Evolutionary conservation across 2,797 vertebrate genomes (phyloP), one percentile per base, ranked within the genome.

Genomic region (Gymnothorax reevesii): DNA sequence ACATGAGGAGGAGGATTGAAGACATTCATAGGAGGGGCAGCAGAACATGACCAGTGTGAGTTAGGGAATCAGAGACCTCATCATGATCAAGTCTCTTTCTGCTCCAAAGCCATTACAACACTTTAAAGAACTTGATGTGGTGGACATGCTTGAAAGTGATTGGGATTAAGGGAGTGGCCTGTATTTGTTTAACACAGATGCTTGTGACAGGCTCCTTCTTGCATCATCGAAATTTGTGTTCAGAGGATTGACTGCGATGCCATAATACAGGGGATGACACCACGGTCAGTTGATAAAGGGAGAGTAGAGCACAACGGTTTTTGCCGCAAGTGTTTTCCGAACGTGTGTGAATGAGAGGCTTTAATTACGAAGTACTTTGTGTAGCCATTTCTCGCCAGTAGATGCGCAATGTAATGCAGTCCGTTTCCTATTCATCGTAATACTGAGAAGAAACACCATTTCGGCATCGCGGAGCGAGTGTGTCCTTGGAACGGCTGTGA

Each of bases 121-220:
- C 42, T 9, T 20, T 22, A 8, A 22, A 79, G 42, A 54, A 55
- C 20, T 4, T 3, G 57, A 7, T 52, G 80, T n/a, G 22, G 55
- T 57, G 86, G 87, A 86, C 77, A 85, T 42, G 82, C 73, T 71
- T 62, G 87, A 88, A 66, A 80, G 77, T 83, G 82, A 84, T 57
- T 80, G 84, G 42, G 77, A 90, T 87, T 88, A 89, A 85, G 77
- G 83, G 27, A 80, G 89, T 90, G 90, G 89, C 92, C 87, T 90
- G 87, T 94, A 92, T 94, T 95, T 93, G 92, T 93, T 91, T 91
- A 91, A 91, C 7, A 83, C 93, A 92, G 92, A 94, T 94, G 94
- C 92, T 92, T 82, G 75, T 13, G 86, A 91, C 91, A 89, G 88
- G 87, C 85, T 55, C 87, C 89, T 90, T 88, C 87, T 90, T 82